Conservation (phyloP, 2,888 invertebrate genomes). For the Dasysyrphus tricinctus region DNA sequence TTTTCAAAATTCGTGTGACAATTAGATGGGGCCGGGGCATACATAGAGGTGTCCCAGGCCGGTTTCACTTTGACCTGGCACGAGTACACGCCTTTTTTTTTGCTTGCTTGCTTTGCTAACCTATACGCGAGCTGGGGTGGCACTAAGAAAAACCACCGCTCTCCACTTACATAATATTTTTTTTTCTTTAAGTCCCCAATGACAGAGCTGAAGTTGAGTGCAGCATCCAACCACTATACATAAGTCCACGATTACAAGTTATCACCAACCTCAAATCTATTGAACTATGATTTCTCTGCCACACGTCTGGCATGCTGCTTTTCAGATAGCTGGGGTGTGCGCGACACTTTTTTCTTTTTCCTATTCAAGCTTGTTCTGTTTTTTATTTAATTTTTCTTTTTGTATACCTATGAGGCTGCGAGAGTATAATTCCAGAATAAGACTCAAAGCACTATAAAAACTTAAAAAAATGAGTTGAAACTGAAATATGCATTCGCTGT, state of each 20-base stretch:
- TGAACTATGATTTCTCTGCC: slow-evolving; percentile 75
- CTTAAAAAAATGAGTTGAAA: slow-evolving; percentile 34
- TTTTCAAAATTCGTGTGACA: slow-evolving; percentile 60
- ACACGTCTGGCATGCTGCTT: slow-evolving; percentile 70
- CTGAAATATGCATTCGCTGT: slow-evolving; percentile 42
- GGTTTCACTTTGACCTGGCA: slow-evolving; percentile 72
- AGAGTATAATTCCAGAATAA: slow-evolving; percentile 43
- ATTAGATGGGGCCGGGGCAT: slow-evolving; percentile 42
- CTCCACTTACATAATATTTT: slow-evolving; percentile 67
- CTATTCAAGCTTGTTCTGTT: slow-evolving; percentile 7
- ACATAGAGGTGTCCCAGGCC: slow-evolving; percentile 10
- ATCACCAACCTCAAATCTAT: slow-evolving; percentile 65
- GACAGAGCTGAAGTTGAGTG: slow-evolving; percentile 23
- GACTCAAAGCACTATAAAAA: slow-evolving; percentile 22
- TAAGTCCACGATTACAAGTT: slow-evolving; percentile 44
- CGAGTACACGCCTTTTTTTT: slow-evolving; percentile 67
- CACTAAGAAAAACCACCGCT: slow-evolving; percentile 19
- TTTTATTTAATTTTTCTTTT: not conserved
- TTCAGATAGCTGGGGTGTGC: slow-evolving; percentile 59
- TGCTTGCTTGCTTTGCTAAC: not conserved
- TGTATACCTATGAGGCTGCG: not conserved
- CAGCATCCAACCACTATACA: slow-evolving; percentile 26
- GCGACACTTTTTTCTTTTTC: slow-evolving; percentile 52
- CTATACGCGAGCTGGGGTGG: not conserved
- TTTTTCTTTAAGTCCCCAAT: slow-evolving; percentile 15